phyloP scores from a whole-genome alignment of 2,797 vertebrate species.

The Steatocranus sp. region DNA sequence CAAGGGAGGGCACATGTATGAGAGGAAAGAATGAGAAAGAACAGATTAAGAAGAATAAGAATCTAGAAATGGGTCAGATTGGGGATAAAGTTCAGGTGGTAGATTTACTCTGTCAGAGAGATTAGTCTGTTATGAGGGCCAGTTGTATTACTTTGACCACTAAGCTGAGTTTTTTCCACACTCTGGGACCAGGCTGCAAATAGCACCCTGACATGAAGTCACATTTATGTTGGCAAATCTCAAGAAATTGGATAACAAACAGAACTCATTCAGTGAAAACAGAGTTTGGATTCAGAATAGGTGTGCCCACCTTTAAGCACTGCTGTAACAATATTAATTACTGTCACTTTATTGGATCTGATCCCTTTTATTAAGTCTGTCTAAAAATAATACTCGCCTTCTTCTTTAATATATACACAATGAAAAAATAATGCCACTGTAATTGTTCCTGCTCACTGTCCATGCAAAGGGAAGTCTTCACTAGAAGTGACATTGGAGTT shows the following conservation, averaged over 20 bases:
- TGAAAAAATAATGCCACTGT: not conserved
- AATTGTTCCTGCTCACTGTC: not conserved
- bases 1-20: conserved; percentile 28
- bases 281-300: not conserved
- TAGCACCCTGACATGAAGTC: not conserved
- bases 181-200: not conserved
- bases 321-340: not conserved
- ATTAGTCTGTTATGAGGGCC: not conserved
- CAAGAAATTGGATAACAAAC: not conserved
- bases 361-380: not conserved
- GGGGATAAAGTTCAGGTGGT: not conserved
- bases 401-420: not conserved
- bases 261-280: not conserved
- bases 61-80: not conserved
- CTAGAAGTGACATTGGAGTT: not conserved
- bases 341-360: not conserved
- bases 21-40: not conserved
- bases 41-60: not conserved
- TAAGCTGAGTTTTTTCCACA: not conserved
- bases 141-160: not conserved
- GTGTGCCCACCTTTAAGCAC: not conserved
- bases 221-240: not conserved
- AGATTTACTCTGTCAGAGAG: not conserved
- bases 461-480: not conserved
- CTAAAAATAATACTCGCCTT: not conserved